These are phyloP conservation scores for Muscicapa adusta DNA, from an alignment of 2,113 vertebrate genomes.

Conservation along the genomic window DNA sequence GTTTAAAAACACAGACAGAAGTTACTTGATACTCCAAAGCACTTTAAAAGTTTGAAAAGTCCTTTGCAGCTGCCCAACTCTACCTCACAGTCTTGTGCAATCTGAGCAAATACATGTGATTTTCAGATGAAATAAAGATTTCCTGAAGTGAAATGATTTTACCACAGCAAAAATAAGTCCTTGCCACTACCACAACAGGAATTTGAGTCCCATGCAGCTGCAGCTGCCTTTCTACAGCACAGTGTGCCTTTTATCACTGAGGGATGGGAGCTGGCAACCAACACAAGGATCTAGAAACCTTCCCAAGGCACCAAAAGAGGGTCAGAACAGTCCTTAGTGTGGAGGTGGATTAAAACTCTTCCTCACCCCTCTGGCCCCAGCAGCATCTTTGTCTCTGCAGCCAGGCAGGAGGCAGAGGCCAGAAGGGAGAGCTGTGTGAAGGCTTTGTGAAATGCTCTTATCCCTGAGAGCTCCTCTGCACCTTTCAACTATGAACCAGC, in stretches of 20 bases:
- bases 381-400: background rate
- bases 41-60: background rate
- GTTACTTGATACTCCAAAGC: background rate
- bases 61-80: background rate
- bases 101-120: background rate
- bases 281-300: background rate
- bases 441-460: background rate
- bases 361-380: background rate
- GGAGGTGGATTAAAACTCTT: background rate
- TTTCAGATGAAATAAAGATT: background rate
- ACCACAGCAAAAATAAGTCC: background rate
- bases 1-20: background rate
- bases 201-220: background rate
- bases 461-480: conserved; percentile 9
- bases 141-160: background rate
- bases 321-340: background rate
- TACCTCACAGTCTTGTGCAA: background rate
- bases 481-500: conserved; percentile 2
- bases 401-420: conserved; percentile 12
- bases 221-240: background rate
- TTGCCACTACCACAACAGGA: background rate
- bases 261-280: background rate
- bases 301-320: background rate
- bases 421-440: background rate
- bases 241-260: background rate